Conservation (phyloP, 2,888 invertebrate species). For the Chrysolina haemoptera region DNA sequence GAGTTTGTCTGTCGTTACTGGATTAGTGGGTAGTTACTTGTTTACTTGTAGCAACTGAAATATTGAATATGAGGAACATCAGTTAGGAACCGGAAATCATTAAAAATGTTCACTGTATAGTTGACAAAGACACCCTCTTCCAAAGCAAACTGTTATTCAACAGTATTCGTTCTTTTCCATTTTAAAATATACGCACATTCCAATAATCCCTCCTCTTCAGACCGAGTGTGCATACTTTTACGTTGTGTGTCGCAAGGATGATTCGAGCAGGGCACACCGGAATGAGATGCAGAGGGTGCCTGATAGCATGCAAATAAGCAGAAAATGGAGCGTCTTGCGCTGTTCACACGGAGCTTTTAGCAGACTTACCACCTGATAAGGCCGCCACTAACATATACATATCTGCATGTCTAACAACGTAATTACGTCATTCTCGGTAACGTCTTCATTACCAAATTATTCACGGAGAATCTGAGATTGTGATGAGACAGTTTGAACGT, state of each 20-base stretch:
- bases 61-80: too few species aligned
- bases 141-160: neutral
- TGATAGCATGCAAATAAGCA: slow-evolving; percentile 66
- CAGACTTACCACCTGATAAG: slow-evolving; percentile 65
- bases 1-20: too few species aligned
- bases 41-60: too few species aligned
- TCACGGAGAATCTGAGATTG: neutral
- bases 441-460: slow-evolving; percentile 1
- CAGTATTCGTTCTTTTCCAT: slow-evolving; percentile 3
- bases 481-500: neutral
- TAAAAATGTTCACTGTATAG: too few species aligned
- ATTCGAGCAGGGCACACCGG: slow-evolving; percentile 43
- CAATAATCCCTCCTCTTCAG: slow-evolving; percentile 34
- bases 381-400: slow-evolving; percentile 55
- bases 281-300: slow-evolving; percentile 53
- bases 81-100: too few species aligned
- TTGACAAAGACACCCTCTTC: neutral
- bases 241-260: slow-evolving; percentile 34
- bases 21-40: too few species aligned
- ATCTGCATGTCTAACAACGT: slow-evolving; percentile 58
- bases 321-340: slow-evolving; percentile 62
- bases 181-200: slow-evolving; percentile 31
- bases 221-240: slow-evolving; percentile 20
- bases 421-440: slow-evolving; percentile 52
- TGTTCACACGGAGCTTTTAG: slow-evolving; percentile 67